These are phyloP conservation scores for Silurus glanis DNA, from an alignment of 2,113 vertebrate genomes.

Conservation along the genomic window DNA sequence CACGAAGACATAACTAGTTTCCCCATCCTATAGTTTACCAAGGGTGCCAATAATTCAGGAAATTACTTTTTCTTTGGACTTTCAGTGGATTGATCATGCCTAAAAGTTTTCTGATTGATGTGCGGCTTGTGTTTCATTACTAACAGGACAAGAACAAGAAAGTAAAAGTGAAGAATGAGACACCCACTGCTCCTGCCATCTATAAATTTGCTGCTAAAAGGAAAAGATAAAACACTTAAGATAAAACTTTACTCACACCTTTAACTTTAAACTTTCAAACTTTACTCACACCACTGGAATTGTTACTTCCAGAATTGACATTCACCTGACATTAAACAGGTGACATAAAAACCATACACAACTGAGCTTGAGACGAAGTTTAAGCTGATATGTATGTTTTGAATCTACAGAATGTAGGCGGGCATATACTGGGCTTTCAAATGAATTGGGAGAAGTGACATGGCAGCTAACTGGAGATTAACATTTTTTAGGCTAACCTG, in stretches of 20 bases:
- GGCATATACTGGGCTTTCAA: neutral
- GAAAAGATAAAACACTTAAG: constrained; percentile 76
- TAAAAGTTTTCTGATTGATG: neutral
- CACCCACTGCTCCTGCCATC: constrained; percentile 78
- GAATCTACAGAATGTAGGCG: neutral
- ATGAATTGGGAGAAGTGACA: neutral
- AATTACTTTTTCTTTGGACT: neutral
- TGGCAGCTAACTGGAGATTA: neutral
- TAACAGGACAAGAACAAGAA: constrained; percentile 87
- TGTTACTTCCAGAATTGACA: neutral
- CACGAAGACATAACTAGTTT: neutral
- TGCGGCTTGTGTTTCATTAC: constrained; percentile 9
- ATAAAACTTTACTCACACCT: neutral
- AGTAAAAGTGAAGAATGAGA: constrained; percentile 89
- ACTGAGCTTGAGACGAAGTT: neutral
- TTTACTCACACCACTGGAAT: neutral
- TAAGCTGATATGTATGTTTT: neutral
- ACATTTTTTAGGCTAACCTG: neutral
- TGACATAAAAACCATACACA: neutral
- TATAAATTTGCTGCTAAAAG: constrained; percentile 89
- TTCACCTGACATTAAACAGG: neutral
- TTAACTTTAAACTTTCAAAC: too few species aligned
- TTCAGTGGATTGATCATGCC: neutral
- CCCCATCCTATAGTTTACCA: neutral
- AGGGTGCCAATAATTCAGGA: neutral